Evolutionary conservation across 1,140 invertebrate genomes (phyloP).

Genomic region (Lucilia sericata): DNA sequence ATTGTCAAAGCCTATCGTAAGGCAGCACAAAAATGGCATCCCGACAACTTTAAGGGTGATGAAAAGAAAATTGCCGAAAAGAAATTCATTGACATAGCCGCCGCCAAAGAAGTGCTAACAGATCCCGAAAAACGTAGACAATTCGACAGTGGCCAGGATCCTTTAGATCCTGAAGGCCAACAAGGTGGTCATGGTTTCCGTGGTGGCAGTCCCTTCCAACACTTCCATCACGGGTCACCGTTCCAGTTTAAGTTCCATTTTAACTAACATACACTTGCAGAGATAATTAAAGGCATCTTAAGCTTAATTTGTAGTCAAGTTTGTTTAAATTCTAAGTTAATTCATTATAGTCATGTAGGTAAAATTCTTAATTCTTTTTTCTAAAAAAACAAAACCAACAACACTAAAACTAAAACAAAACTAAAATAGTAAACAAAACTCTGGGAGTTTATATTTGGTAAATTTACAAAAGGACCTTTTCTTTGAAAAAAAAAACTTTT

Average conservation of each 20-base stretch:
- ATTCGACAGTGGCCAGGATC: constrained; percentile 96
- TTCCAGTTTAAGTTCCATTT: constrained; percentile 99
- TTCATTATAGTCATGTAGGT: constrained; percentile 10
- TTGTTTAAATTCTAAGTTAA: constrained; percentile 31
- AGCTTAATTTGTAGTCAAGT: constrained; percentile 40
- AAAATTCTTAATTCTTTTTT: not conserved
- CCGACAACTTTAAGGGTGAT: constrained; percentile 93
- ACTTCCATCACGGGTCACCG: constrained; percentile 87
- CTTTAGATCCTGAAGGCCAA: constrained; percentile 92
- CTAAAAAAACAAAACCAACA: too few species aligned
- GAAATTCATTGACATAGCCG: constrained; percentile 98
- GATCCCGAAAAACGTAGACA: constrained; percentile 90
- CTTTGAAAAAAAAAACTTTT: too few species aligned
- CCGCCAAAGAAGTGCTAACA: constrained; percentile 95
- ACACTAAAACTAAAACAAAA: not conserved
- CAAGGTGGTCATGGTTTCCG: constrained; percentile 69
- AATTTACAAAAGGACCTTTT: too few species aligned
- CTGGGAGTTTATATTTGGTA: too few species aligned
- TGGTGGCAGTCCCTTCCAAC: constrained; percentile 88
- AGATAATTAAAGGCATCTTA: constrained; percentile 37
- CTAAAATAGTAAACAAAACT: too few species aligned
- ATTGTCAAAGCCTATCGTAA: constrained; percentile 97
- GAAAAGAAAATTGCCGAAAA: constrained; percentile 97
- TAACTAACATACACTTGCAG: constrained; percentile 70
- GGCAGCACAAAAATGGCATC: constrained; percentile 98